Conservation (phyloP, 2,113 vertebrate species). For the Paradoxurus hermaphroditus region DNA sequence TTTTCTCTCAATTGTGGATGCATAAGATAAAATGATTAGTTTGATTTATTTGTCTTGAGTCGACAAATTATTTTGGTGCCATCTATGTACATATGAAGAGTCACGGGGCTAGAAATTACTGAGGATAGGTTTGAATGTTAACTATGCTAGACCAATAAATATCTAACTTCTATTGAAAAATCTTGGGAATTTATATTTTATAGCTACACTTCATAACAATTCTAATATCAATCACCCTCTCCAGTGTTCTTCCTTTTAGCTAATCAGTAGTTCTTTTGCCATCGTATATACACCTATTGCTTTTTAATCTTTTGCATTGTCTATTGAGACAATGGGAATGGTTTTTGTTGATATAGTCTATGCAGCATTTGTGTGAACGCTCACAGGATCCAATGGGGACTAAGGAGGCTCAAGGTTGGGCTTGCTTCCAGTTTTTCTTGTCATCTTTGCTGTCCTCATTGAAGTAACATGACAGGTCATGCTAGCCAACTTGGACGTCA, state of each 20-base stretch:
- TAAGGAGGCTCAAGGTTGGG: background rate
- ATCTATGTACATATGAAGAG: background rate
- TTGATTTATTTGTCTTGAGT: background rate
- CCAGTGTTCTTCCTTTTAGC: constrained; percentile 9
- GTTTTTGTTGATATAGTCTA: background rate
- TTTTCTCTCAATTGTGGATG: background rate
- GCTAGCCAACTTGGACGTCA: background rate
- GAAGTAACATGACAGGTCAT: constrained; percentile 1
- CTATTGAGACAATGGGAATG: background rate
- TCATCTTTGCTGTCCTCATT: background rate
- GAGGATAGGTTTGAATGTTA: background rate
- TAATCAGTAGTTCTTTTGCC: background rate
- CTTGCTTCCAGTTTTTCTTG: constrained; percentile 10
- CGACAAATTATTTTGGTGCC: background rate
- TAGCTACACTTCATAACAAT: background rate
- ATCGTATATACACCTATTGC: background rate
- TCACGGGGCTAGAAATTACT: background rate
- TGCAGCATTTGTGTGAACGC: constrained; percentile 10
- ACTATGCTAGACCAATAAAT: background rate
- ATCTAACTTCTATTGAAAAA: background rate
- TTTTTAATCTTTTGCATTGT: constrained; percentile 33
- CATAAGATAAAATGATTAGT: background rate
- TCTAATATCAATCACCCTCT: background rate
- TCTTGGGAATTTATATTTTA: background rate
- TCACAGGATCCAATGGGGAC: background rate